Conservation (phyloP, 1,140 invertebrate genomes). For the Diachasma alloeum region DNA sequence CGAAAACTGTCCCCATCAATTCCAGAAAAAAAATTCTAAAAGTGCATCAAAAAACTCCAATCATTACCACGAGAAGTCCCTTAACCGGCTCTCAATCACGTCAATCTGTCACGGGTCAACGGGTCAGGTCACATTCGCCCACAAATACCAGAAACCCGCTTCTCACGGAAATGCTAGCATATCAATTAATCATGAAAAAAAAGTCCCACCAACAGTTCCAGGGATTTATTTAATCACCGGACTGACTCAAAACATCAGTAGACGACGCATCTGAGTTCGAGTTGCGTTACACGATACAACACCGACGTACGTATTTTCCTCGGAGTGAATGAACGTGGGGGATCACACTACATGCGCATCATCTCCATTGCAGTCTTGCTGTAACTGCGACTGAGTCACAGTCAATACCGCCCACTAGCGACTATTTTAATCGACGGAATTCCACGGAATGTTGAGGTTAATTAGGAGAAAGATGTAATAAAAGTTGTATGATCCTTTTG, state of each 20-base stretch:
- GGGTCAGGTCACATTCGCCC: constrained; percentile 35
- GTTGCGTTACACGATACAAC: neutral
- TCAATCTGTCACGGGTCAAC: constrained; percentile 30
- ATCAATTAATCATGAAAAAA: neutral
- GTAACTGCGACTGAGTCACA: constrained; percentile 43
- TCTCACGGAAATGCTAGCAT: constrained; percentile 12
- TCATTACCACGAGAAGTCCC: neutral
- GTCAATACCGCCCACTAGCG: constrained; percentile 34
- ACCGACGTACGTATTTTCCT: neutral
- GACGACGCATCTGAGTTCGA: neutral
- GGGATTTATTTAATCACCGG: neutral
- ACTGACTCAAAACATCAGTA: neutral
- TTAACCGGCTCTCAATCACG: neutral
- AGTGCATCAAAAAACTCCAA: neutral
- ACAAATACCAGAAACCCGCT: constrained; percentile 31
- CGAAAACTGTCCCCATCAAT: too few species aligned
- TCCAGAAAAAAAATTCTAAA: too few species aligned
- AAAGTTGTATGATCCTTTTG: too few species aligned
- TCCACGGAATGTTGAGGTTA: neutral
- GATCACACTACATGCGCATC: constrained; percentile 22
- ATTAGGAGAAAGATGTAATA: neutral
- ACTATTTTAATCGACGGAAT: constrained; percentile 3
- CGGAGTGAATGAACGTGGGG: constrained; percentile 33
- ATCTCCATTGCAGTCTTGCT: constrained; percentile 33
- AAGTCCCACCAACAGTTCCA: neutral